phyloP scores from a whole-genome alignment of 2,797 vertebrate species.

The Syngnathus rostellatus region DNA sequence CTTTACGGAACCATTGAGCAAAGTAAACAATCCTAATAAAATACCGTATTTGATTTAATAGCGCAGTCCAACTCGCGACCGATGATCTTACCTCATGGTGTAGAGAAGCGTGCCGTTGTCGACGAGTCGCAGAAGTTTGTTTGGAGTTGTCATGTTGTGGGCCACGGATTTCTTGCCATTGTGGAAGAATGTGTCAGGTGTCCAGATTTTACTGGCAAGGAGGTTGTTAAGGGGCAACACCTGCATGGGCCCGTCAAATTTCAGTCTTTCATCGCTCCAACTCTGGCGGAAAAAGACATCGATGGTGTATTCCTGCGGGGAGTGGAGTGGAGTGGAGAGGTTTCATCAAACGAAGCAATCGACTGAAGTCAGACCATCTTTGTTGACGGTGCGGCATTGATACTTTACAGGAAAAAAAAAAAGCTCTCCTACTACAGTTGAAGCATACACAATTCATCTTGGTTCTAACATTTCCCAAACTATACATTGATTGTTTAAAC shows the following conservation, averaged over 20 bases:
- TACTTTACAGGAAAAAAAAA: background rate
- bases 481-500: no score
- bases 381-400: background rate
- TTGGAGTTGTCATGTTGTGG: conserved; percentile 98
- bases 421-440: no score
- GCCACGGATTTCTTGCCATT: conserved; percentile 98
- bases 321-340: conserved; percentile 1
- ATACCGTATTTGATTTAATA: background rate
- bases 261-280: conserved; percentile 92
- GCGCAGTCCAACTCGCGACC: no score
- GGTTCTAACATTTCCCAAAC: no score
- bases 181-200: conserved; percentile 97
- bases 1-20: background rate
- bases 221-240: conserved; percentile 95
- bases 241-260: conserved; percentile 97
- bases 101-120: conserved; percentile 97
- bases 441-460: no score
- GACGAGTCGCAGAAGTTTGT: conserved; percentile 93
- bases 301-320: conserved; percentile 89
- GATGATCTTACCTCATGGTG: conserved; percentile 84
- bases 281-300: conserved; percentile 98
- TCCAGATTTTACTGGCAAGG: conserved; percentile 98
- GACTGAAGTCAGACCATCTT: background rate
- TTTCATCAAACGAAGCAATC: background rate
- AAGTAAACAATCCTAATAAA: background rate